Base-by-base conservation (phyloP, 1,140 invertebrate species). In the Pteromalus puparum region DNA sequence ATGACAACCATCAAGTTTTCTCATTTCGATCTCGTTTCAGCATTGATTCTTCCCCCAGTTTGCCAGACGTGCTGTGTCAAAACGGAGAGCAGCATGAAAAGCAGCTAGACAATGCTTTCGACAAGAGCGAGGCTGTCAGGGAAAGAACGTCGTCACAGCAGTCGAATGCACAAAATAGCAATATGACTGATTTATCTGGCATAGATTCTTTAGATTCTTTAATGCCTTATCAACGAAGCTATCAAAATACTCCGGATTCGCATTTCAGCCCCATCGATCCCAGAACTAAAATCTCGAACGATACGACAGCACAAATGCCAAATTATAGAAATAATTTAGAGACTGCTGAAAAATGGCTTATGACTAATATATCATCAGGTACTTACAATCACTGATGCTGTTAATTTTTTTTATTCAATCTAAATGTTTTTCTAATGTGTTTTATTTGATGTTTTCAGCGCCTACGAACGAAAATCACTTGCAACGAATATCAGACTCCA, bases 151-250 rank as follows among this genome's bases (percentile, higher is more conserved):
- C 10, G 65, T 4, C 15, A 18, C 79, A 72, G 28, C 1, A 24
- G 68, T 84, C 10, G 82, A 86, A 2, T 85, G 84, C 30, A 88
- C 85, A 24, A 85, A 87, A 4, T 79, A 53, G 10, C 83, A 86
- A 0, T 87, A 84, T 5, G 86, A 87, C 26, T 85, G 87, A 80
- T 74, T 78, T 6, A 89, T 81, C 13, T 87, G 86, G 26, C 86
- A 61, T 61, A 5, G 18, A 61, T 21, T 61, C 48, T 83, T 86
- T 92, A 0, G 92, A 93, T 82, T 93, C 92, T 1, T 90, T 91
- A 6, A 93, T 93, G 92, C 91, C 91, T 4, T 93, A 89, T 73
- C 91, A 93, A 30, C 91, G 92, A 34, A 92, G 89, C 0, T 87
- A 91, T 24, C 91, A 92, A 74, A 90, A 91, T 68, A 26, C 92